Percentiles rank a stretch among this genome's conserved stretches.
Evolutionary conservation across 2,113 vertebrate species (phyloP).

Genomic region (Panurus biarmicus): DNA sequence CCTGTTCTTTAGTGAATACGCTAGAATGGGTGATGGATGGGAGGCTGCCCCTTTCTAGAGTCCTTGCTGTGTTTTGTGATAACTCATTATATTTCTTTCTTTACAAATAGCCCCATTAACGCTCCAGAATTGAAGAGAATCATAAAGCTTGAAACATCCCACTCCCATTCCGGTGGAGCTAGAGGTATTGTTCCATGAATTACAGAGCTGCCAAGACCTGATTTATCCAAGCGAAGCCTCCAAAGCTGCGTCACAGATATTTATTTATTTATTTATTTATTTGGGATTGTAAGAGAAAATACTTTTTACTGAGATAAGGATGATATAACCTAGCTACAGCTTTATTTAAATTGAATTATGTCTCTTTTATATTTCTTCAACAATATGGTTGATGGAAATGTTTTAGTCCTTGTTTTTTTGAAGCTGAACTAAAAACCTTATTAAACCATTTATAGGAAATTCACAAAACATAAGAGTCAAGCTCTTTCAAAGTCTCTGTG

Average conservation of each 20-base stretch:
- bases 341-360: slow-evolving; percentile 71
- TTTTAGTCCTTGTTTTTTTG: slow-evolving; percentile 53
- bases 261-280: slow-evolving; percentile 48
- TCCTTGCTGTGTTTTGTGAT: slow-evolving; percentile 78
- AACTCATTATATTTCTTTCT: slow-evolving; percentile 81
- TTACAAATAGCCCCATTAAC: slow-evolving; percentile 80
- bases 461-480: slow-evolving; percentile 67
- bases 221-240: slow-evolving; percentile 60
- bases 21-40: slow-evolving; percentile 74
- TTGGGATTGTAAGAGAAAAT: slow-evolving; percentile 39
- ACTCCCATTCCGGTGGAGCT: slow-evolving; percentile 37
- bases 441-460: slow-evolving; percentile 78
- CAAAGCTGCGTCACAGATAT: slow-evolving; percentile 27
- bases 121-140: slow-evolving; percentile 66
- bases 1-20: slow-evolving; percentile 60
- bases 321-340: slow-evolving; percentile 55
- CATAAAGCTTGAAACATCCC: slow-evolving; percentile 71
- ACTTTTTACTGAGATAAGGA: slow-evolving; percentile 43
- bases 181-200: slow-evolving; percentile 66
- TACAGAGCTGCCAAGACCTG: slow-evolving; percentile 61
- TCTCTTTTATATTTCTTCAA: slow-evolving; percentile 54
- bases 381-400: slow-evolving; percentile 36
- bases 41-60: slow-evolving; percentile 65
- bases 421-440: slow-evolving; percentile 69
- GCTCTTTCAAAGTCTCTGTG: slow-evolving; percentile 67